phyloP scores from a whole-genome alignment of 2,888 invertebrate species.

The Idaea dimidiata region DNA sequence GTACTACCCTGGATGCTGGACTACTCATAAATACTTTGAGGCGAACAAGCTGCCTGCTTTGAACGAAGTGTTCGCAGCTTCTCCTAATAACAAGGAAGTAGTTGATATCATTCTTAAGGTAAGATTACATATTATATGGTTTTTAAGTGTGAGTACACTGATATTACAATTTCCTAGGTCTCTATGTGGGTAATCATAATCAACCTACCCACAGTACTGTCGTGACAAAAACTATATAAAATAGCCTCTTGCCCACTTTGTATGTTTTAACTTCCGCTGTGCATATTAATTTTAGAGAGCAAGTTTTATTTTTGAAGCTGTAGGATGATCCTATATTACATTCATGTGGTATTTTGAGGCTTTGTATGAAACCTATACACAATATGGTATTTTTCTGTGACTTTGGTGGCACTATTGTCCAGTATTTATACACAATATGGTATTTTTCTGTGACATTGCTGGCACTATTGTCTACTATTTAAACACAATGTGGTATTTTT shows the following conservation, averaged over 20 bases:
- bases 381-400: not conserved
- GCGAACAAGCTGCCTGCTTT: constrained; percentile 62
- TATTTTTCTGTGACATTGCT: not conserved
- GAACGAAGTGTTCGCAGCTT: constrained; percentile 38
- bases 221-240: no score
- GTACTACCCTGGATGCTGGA: constrained; percentile 81
- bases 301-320: not conserved
- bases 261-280: no score
- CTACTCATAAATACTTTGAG: constrained; percentile 72
- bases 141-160: not conserved
- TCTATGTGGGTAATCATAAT: no score
- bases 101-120: constrained; percentile 63
- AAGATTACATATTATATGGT: constrained; percentile 14
- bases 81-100: constrained; percentile 47
- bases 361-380: not conserved
- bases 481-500: not conserved
- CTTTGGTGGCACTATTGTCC: not conserved
- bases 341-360: not conserved
- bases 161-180: no score
- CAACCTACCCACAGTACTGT: no score
- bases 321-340: not conserved
- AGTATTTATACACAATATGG: not conserved
- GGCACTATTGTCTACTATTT: not conserved
- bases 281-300: not conserved
- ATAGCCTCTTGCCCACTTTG: no score